These are phyloP conservation scores for Platalea minor DNA, from an alignment of 2,797 vertebrate species.

Conservation along the genomic window DNA sequence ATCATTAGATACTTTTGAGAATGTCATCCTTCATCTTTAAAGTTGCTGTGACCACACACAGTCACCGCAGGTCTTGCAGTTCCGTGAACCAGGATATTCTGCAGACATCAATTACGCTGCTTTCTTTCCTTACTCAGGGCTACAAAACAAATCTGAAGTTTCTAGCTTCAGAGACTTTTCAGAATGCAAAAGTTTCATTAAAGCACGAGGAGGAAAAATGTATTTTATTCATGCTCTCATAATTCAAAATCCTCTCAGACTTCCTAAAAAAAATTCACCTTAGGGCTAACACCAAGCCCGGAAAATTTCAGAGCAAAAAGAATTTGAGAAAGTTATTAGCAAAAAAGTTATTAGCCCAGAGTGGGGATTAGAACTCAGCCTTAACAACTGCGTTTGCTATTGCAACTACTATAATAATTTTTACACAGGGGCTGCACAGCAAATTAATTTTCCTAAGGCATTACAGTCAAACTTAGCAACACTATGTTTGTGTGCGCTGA, in stretches of 20 bases:
- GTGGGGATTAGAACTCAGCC: not conserved
- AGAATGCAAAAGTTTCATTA: constrained; percentile 17
- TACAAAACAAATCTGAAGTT: constrained; percentile 28
- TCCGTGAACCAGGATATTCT: constrained; percentile 14
- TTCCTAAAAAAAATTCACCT: constrained; percentile 13
- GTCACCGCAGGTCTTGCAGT: not conserved
- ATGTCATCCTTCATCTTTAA: constrained; percentile 29
- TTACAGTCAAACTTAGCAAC: not conserved
- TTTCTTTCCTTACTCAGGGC: constrained; percentile 36
- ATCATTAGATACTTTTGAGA: not conserved
- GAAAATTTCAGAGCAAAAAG: constrained; percentile 26
- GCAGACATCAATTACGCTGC: constrained; percentile 29
- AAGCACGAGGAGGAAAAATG: not conserved
- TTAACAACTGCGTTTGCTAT: constrained; percentile 15
- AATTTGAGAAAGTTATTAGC: constrained; percentile 9
- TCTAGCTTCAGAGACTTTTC: constrained; percentile 22
- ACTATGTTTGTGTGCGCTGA: not conserved
- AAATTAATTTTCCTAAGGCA: constrained; percentile 39
- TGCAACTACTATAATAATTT: constrained; percentile 17
- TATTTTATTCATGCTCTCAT: not conserved
- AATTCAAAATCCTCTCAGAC: not conserved
- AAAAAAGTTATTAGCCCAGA: not conserved
- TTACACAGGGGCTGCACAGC: not conserved
- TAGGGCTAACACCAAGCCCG: not conserved
- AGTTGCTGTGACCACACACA: constrained; percentile 47